Base-by-base conservation (phyloP, 2,888 invertebrate genomes). In the Biston betularia region DNA sequence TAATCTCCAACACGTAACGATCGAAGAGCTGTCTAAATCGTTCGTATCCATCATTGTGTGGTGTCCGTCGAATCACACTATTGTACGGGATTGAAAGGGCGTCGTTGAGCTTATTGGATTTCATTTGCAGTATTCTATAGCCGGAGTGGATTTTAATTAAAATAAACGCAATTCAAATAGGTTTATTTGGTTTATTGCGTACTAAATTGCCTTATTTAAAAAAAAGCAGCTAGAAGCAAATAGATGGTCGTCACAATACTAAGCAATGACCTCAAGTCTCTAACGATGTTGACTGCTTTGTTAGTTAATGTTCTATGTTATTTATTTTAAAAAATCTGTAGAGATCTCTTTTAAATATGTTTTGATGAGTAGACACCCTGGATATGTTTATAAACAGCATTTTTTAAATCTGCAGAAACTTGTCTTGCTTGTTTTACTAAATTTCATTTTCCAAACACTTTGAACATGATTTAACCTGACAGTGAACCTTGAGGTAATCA, bases 71-170 rank as follows among this genome's bases (percentile, higher is more conserved):
- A 50, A 63, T 38, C 34, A 34, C n/a, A 59, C 63, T 55, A 63
- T 68, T 63, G 55, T 59, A 57, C 11, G 38, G 46, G 46, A 45
- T 55, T 15, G 48, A 57, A 38, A 38, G 55, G 55, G 67, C 58
- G 46, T 63, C 14, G 33, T 35, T 45, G 38, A 50, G 59, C 54
- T 60, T 59, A 68, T 63, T 63, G 67, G 63, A 68, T 68, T 68
- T 50, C 46, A 67, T 49, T 63, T 42, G 15, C 45, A 54, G 24
- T 49, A 49, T 44, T 49, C 50, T 55, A 63, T 46, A 55, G 44
- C 24, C 35, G 24, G 49, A 15, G 34, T 44, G 50, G 59, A 12
- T 12, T 63, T 59, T 63, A 44, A 67, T 63, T 62, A 57, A 63
- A 55, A 61, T 50, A 46, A 56, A 15, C 48, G 42, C 50, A 46